phyloP scores from a whole-genome alignment of 2,888 invertebrate species.

The Charanyca ferruginea region DNA sequence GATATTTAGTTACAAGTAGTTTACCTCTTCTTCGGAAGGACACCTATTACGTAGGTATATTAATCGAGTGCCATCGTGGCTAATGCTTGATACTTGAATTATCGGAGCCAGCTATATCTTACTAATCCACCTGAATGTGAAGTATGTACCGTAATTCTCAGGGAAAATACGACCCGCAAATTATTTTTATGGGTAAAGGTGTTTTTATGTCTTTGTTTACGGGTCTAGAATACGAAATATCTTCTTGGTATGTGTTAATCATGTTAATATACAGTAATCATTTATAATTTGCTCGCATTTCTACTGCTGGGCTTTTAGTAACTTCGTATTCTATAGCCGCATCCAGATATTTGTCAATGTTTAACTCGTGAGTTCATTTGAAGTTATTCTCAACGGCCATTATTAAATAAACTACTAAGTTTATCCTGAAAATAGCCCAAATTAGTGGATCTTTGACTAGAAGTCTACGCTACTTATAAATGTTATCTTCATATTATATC shows the following conservation, averaged over 20 bases:
- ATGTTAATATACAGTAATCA: slow-evolving; percentile 7
- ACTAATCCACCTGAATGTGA: slow-evolving; percentile 31
- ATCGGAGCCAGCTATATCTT: slow-evolving; percentile 24
- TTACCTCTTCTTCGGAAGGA: slow-evolving; percentile 26
- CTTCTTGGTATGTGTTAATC: slow-evolving; percentile 16
- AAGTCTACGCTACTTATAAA: neutral
- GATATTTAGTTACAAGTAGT: slow-evolving; percentile 41
- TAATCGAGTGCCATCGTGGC: slow-evolving; percentile 47
- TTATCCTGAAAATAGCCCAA: no score
- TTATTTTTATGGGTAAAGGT: slow-evolving; percentile 46
- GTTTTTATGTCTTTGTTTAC: slow-evolving; percentile 46
- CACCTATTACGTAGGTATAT: slow-evolving; percentile 37
- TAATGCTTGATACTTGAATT: slow-evolving; percentile 41
- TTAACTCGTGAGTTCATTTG: neutral
- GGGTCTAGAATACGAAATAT: slow-evolving; percentile 23
- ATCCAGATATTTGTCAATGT: neutral
- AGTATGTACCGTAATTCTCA: slow-evolving; percentile 35
- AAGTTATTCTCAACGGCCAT: neutral
- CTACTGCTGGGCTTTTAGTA: neutral
- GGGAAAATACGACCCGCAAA: slow-evolving; percentile 32
- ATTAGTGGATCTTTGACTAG: no score
- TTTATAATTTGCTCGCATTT: neutral
- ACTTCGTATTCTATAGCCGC: neutral
- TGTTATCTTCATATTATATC: neutral
- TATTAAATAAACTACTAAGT: neutral